Evolutionary conservation across 2,113 vertebrate species (phyloP).

Genomic region (Campylorhamphus procurvoides): DNA sequence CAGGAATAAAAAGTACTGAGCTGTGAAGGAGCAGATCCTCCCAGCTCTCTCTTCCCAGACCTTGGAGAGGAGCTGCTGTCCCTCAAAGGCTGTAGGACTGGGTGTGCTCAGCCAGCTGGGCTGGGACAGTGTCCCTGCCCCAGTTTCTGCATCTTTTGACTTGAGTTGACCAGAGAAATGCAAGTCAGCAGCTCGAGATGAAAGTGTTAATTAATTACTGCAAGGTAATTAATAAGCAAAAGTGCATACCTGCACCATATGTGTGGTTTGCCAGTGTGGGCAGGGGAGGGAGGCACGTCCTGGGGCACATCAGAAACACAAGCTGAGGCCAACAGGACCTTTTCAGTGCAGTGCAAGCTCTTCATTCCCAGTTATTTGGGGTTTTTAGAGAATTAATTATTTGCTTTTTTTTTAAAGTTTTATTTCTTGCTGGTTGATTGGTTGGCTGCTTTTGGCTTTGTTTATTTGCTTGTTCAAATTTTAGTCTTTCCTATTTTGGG

Average conservation of each 20-base stretch:
- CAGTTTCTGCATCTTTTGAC: neutral
- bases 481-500: fast-evolving
- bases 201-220: neutral
- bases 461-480: neutral
- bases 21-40: neutral
- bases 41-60: neutral
- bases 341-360: neutral
- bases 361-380: neutral
- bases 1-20: neutral
- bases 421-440: fast-evolving
- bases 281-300: neutral
- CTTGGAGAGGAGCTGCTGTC: neutral
- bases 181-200: neutral
- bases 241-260: neutral
- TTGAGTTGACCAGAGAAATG: neutral
- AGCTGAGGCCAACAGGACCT: neutral
- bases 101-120: fast-evolving
- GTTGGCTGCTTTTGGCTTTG: too few relatives aligned
- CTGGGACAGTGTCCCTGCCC: neutral
- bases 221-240: neutral
- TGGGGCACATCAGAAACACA: fast-evolving
- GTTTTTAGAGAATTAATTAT: neutral
- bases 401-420: neutral
- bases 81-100: fast-evolving
- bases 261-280: neutral